Conservation (phyloP, 2,113 vertebrate genomes). For the Gallinago jamesoni region DNA sequence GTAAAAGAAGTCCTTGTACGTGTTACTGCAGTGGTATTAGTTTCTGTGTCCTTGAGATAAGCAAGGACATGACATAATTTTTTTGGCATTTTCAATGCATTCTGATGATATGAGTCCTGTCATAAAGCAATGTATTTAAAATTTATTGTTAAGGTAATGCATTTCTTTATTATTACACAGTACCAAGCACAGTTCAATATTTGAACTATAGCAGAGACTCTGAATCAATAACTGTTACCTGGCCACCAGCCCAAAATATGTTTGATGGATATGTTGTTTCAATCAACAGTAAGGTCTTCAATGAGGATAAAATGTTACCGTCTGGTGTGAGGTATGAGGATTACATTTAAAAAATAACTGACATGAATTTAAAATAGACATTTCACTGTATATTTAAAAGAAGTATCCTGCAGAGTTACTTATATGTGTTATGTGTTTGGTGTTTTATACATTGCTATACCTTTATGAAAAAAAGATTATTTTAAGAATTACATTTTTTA, state of each 20-base stretch:
- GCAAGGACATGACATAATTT: background rate
- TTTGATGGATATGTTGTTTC: slow-evolving; percentile 77
- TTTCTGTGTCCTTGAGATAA: background rate
- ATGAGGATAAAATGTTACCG: slow-evolving; percentile 66
- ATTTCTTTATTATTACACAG: slow-evolving; percentile 51
- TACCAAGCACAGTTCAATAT: slow-evolving; percentile 73
- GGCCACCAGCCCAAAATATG: slow-evolving; percentile 62
- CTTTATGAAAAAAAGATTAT: background rate
- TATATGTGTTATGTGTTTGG: background rate
- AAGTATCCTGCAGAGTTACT: background rate
- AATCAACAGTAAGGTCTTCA: slow-evolving; percentile 72
- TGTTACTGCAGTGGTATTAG: background rate
- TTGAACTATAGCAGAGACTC: slow-evolving; percentile 77
- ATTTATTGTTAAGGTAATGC: background rate
- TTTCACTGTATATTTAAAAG: background rate
- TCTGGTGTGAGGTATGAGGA: slow-evolving; percentile 71
- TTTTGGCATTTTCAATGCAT: background rate
- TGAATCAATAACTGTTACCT: slow-evolving; percentile 75
- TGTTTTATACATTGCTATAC: background rate
- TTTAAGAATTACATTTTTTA: background rate
- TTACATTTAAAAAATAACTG: background rate
- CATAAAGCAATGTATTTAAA: background rate
- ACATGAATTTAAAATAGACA: background rate
- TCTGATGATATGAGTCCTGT: background rate
- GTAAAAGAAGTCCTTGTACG: background rate